phyloP scores from a whole-genome alignment of 2,888 invertebrate species.

The Drosophila neonasuta region DNA sequence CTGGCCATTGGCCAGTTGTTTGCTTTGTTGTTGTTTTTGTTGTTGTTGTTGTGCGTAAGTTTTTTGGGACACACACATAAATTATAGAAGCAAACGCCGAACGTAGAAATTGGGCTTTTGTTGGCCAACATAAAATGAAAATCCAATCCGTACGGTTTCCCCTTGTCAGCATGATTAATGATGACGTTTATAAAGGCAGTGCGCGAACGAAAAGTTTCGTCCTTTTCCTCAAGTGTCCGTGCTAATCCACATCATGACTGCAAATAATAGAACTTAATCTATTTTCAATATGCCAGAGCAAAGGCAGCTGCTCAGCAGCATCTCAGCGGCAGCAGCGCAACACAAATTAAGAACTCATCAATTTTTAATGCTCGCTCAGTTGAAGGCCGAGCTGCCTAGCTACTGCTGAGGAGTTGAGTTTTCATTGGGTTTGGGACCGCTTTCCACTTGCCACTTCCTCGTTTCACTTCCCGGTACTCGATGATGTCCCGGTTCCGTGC shows the following conservation, averaged over 20 bases:
- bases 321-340: constrained; percentile 48
- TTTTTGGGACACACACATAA: constrained; percentile 51
- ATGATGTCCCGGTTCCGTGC: constrained; percentile 5
- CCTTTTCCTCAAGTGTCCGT: constrained; percentile 67
- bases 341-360: constrained; percentile 79
- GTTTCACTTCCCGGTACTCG: not conserved
- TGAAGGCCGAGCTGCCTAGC: constrained; percentile 37
- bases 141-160: constrained; percentile 54
- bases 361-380: constrained; percentile 73
- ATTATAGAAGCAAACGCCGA: constrained; percentile 60
- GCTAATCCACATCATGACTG: constrained; percentile 79
- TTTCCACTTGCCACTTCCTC: not conserved
- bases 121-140: constrained; percentile 63
- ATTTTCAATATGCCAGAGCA: constrained; percentile 76
- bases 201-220: constrained; percentile 38
- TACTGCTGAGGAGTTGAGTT: constrained; percentile 7
- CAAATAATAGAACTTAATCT: constrained; percentile 80
- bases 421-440: constrained; percentile 18
- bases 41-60: constrained; percentile 34
- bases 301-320: constrained; percentile 13
- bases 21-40: not conserved
- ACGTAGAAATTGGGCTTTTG: constrained; percentile 41
- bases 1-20: not conserved
- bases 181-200: constrained; percentile 71
- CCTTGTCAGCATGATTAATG: constrained; percentile 77